phyloP scores from a whole-genome alignment of 2,888 invertebrate species.

The Lingula anatina region DNA sequence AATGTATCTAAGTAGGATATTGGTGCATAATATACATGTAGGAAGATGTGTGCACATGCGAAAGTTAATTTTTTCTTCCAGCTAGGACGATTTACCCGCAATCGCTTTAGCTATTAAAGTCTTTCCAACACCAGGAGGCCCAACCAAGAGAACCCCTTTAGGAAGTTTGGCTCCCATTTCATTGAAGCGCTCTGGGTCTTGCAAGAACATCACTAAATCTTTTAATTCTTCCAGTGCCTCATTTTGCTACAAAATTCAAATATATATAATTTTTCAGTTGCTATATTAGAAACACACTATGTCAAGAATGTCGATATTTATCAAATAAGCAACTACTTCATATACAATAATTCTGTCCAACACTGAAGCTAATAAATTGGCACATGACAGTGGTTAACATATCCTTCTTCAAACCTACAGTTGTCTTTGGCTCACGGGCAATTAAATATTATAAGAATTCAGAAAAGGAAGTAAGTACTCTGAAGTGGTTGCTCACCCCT shows the following conservation, averaged over 20 bases:
- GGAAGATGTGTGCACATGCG: neutral
- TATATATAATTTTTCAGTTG: neutral
- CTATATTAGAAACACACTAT: neutral
- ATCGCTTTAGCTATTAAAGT: constrained; percentile 86
- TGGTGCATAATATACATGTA: no score
- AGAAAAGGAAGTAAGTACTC: no score
- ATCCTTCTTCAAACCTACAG: constrained; percentile 7
- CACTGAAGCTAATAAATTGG: no score
- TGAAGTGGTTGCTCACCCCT: constrained; percentile 62
- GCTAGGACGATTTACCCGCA: constrained; percentile 64
- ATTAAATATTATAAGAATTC: constrained; percentile 1
- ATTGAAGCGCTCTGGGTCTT: constrained; percentile 89
- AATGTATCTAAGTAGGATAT: no score
- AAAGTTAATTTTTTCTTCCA: neutral
- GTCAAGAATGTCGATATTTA: no score
- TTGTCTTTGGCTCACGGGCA: neutral
- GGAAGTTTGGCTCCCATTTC: constrained; percentile 91
- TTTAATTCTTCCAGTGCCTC: constrained; percentile 96
- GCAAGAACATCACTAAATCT: constrained; percentile 94
- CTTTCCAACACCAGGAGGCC: constrained; percentile 80
- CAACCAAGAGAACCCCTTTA: constrained; percentile 64
- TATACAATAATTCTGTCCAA: no score
- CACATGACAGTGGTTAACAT: no score
- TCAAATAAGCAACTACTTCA: neutral
- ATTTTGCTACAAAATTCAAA: constrained; percentile 55